A percentile compares a stretch with the other conserved stretches of the same genome.
phyloP scores from a whole-genome alignment of 2,797 vertebrate species.

The Todus mexicanus region DNA sequence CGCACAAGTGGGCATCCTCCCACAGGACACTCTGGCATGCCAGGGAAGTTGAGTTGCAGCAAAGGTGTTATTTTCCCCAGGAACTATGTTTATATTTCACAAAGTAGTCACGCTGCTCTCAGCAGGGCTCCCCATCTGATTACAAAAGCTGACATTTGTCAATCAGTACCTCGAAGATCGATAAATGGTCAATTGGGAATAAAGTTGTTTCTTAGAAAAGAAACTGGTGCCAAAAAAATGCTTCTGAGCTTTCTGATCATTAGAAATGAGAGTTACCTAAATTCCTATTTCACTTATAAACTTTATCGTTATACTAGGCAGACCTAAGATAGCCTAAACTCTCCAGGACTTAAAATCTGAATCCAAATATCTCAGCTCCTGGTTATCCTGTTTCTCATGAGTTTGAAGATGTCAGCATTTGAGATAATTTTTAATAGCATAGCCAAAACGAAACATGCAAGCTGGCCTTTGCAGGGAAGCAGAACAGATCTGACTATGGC shows the following conservation, averaged over 20 bases:
- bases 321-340: background rate
- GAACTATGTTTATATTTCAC: background rate
- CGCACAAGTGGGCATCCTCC: background rate
- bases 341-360: background rate
- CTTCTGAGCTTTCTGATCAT: background rate
- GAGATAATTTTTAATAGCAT: background rate
- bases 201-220: background rate
- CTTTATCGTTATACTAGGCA: background rate
- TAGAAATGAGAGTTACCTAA: background rate
- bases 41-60: background rate
- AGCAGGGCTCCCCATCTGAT: background rate
- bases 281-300: background rate
- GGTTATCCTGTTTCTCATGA: background rate
- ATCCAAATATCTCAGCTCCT: background rate
- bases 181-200: background rate
- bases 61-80: background rate
- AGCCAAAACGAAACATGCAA: background rate
- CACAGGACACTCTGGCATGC: accelerated
- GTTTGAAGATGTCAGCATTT: background rate
- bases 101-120: background rate
- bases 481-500: background rate
- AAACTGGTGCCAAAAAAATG: background rate
- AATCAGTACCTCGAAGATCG: background rate
- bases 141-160: background rate
- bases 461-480: background rate